Evolutionary conservation across 1,140 invertebrate genomes (phyloP), one percentile per base, ranked within the genome.

Genomic region (Aplysia californica): DNA sequence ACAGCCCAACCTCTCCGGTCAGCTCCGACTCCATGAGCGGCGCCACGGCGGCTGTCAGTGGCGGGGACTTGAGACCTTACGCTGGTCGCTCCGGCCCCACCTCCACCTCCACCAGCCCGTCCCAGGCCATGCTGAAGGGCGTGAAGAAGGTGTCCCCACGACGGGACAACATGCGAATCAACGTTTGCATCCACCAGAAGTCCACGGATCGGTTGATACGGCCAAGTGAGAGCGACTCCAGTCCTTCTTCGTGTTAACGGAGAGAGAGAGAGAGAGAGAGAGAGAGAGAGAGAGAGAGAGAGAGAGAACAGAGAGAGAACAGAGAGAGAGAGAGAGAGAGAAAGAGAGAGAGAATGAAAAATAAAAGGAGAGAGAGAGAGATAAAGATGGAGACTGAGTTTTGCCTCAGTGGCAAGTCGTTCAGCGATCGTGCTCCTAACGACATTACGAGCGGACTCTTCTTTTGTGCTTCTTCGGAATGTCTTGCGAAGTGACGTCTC

Each of bases 171-270:
- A 68, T 81, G 59, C 78, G 76, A 50, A 77, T 83, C 31, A 79
- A 81, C 65, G 82, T 83, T 33, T 81, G 82, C 69, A 75, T 82
- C 23, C 82, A 83, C 61, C 81, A 83, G 56, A 82, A 84, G 69
- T 82, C 81, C 26, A 82, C 82, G 26, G 81, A 83, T 55, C 77
- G 77, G 65, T 64, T 81, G 18, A 66, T 79, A 39, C 23, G 80
- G 23, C 77, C 65, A 1, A 77, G 75, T 44, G 80, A 81, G 68
- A 79, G 77, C 58, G 80, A 81, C 68, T 81, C 80, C 41, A 81
- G 77, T 70, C 77, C 80, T 2, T 81, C 74, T 5, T 67, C 65
- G 1, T 59, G 61, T 23, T 75, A 56, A 66, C 3, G 23, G 18
- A 26, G 15, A 69, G 18, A 23, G 41, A 50, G 20, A 38, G n/a